Conservation (phyloP, 2,888 invertebrate species). For the Sceliomorpha sp. region DNA sequence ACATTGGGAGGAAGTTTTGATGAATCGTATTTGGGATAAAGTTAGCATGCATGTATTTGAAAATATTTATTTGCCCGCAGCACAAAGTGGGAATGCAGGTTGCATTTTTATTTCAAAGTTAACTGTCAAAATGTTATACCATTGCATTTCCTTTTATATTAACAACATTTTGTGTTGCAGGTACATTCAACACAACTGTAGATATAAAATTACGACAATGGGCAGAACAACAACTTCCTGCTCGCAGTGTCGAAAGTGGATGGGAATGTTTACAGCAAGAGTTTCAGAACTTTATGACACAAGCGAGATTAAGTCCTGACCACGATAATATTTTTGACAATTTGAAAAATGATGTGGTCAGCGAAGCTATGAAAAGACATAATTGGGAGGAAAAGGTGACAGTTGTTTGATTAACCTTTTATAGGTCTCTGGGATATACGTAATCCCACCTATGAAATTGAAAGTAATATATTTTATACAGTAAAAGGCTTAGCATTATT, state of each 20-base stretch:
- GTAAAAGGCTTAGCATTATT: too few relatives aligned
- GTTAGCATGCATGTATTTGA: slow-evolving; percentile 92
- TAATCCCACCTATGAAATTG: too few relatives aligned
- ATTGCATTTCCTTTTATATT: neutral
- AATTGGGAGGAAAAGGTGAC: slow-evolving; percentile 96
- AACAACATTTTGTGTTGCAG: slow-evolving; percentile 77
- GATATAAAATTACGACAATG: slow-evolving; percentile 98
- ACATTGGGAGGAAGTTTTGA: slow-evolving; percentile 94
- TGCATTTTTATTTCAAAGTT: too few relatives aligned
- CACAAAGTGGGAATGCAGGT: slow-evolving; percentile 87
- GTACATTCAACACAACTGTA: slow-evolving; percentile 91
- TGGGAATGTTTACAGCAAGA: slow-evolving; percentile 91
- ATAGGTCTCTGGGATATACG: too few relatives aligned
- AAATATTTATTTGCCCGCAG: slow-evolving; percentile 96
- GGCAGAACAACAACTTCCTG: slow-evolving; percentile 95
- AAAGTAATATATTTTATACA: too few relatives aligned
- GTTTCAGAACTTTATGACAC: slow-evolving; percentile 86
- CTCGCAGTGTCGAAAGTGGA: slow-evolving; percentile 89
- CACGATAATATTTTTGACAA: slow-evolving; percentile 95
- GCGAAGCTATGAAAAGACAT: slow-evolving; percentile 92
- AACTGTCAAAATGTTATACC: slow-evolving; percentile 10
- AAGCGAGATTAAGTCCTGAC: slow-evolving; percentile 85
- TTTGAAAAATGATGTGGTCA: slow-evolving; percentile 92
- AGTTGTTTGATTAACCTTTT: too few relatives aligned
- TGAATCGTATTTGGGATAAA: slow-evolving; percentile 90